Percentiles rank a stretch among this genome's conserved stretches.
phyloP scores from a whole-genome alignment of 2,888 invertebrate genomes.

The Elegia similella region DNA sequence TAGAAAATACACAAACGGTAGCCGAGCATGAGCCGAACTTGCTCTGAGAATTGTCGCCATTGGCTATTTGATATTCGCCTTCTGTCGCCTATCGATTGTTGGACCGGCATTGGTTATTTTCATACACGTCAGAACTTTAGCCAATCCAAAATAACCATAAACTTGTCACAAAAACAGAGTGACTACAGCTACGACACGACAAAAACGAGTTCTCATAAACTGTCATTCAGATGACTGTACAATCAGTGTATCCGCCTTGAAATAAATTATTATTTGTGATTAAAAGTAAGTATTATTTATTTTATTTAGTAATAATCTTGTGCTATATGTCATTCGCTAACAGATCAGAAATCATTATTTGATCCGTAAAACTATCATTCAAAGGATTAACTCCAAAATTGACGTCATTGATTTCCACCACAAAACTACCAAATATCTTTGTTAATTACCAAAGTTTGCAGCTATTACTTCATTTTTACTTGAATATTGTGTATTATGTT shows the following conservation, averaged over 20 bases:
- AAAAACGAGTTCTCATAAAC: conserved; percentile 59
- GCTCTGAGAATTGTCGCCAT: neutral
- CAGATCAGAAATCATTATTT: conserved; percentile 22
- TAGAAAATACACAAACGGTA: neutral
- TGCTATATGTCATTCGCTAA: conserved; percentile 22
- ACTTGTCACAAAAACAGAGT: neutral
- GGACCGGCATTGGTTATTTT: neutral
- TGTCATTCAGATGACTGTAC: conserved; percentile 76
- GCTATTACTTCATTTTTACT: neutral
- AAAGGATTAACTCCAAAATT: conserved; percentile 41
- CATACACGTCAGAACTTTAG: neutral
- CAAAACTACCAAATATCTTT: conserved; percentile 43
- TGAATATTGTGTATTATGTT: neutral
- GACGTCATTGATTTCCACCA: conserved; percentile 73
- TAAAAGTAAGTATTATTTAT: conserved; percentile 58
- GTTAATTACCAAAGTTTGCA: neutral
- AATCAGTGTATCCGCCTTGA: conserved; percentile 70
- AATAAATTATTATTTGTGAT: conserved; percentile 48
- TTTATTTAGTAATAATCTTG: conserved; percentile 26
- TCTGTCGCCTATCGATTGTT: neutral
- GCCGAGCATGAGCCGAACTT: neutral
- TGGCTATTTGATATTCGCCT: neutral
- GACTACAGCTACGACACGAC: conserved; percentile 3
- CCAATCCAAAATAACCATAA: neutral
- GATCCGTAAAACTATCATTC: conserved; percentile 21